phyloP scores from a whole-genome alignment of 1,140 invertebrate genomes.

The Philotrypesis tridentata region DNA sequence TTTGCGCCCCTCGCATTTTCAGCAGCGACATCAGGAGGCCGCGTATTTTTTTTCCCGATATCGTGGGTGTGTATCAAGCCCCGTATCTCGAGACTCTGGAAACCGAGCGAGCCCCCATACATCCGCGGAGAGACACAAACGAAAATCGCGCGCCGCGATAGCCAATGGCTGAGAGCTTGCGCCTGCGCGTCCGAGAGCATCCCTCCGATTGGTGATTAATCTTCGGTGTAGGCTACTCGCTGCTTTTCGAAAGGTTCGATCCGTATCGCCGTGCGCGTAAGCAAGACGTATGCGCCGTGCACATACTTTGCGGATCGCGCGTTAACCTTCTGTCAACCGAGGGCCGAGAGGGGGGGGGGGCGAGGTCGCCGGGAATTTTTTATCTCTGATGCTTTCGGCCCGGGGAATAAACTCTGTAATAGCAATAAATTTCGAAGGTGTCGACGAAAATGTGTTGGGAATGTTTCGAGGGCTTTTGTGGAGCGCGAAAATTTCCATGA shows the following conservation, averaged over 20 bases:
- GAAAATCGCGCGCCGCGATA: neutral
- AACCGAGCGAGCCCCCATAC: neutral
- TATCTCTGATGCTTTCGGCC: too few species aligned
- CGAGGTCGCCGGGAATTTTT: too few species aligned
- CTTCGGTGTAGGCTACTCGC: neutral
- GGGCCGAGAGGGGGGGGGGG: too few species aligned
- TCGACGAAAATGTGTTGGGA: too few species aligned
- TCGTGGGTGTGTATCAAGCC: neutral
- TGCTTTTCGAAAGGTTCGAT: neutral
- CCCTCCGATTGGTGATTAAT: constrained; percentile 15
- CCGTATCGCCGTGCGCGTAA: neutral
- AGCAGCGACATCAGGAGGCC: neutral
- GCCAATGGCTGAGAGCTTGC: neutral
- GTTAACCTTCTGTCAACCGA: too few species aligned
- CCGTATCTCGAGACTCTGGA: neutral
- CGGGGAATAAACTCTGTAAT: too few species aligned
- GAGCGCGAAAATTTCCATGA: too few species aligned
- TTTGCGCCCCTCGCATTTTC: neutral
- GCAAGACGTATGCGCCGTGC: neutral
- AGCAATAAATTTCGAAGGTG: too few species aligned
- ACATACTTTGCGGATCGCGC: too few species aligned
- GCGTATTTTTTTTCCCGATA: neutral
- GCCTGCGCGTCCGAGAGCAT: too few species aligned
- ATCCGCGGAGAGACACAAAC: too few species aligned
- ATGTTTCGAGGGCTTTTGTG: too few species aligned